Base-by-base conservation (phyloP, 2,888 invertebrate genomes). In the Drosophila paramelanica region DNA sequence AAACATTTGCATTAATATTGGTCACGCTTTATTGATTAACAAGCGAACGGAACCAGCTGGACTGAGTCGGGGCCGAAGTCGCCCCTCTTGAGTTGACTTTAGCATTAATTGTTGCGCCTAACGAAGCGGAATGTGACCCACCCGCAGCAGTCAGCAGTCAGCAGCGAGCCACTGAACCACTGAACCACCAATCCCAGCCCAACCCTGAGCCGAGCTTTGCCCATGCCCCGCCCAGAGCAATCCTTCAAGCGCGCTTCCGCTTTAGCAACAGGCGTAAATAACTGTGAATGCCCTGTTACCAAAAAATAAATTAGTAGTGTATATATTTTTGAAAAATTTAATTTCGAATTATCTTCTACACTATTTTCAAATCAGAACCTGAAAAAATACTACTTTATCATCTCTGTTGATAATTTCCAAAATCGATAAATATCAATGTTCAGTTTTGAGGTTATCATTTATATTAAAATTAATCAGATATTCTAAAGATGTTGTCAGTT, bases 171-270 rank as follows among this genome's bases (percentile, higher is more conserved):
- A 36, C 33, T 14, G 38, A 36, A n/a, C 43, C 39, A 36, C 41
- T 25, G 42, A 41, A 27, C 64, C 41, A 55, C 55, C 45, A 17
- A 57, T 13, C 33, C 50, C 10, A 50, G 27, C 66, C 53, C 47
- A 52, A 10, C 11, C 47, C 41, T 7, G 36, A 36, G 13, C 23
- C 5, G 27, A 10, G 36, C 53, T 10, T 20, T 11, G 10, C 27
- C 46, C 42, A 58, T 23, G 14, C 53, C 50, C 39, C 31, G 13
- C 47, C 13, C 33, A 14, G 50, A 60, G 60, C 59, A 70, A 83
- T 84, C 87, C 89, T 84, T 83, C 89, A 84, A 83, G 89, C 83
- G 89, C 83, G 65, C 89, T 84, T 84, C 83, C 83, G 83, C 74
- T 65, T 14, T 27, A 20, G 72, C 73, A 72, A 73, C 59, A 67